These are phyloP conservation scores for Cygnus atratus DNA, from an alignment of 2,113 vertebrate species.

Conservation along the genomic window DNA sequence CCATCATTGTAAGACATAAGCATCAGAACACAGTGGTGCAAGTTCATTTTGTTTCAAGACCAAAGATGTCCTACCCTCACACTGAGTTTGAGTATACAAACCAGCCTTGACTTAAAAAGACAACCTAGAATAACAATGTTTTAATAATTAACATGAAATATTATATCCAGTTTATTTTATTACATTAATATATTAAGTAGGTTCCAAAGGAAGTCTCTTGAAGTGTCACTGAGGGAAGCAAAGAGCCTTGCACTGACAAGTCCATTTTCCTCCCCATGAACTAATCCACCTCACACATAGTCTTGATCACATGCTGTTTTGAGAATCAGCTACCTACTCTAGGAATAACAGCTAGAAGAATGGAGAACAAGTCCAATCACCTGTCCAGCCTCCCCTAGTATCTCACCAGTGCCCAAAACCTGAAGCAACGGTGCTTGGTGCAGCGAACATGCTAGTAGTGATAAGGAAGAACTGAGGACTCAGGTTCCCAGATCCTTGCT, in stretches of 20 bases:
- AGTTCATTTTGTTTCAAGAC: not conserved
- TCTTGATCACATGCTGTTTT: rapidly evolving
- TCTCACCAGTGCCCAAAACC: not conserved
- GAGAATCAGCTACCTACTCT: not conserved
- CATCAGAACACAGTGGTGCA: not conserved
- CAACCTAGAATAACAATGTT: not conserved
- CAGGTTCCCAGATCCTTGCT: not conserved
- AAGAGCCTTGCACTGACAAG: not conserved
- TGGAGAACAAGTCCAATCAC: not conserved
- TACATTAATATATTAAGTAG: not conserved
- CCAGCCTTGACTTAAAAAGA: not conserved
- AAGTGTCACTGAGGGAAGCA: not conserved
- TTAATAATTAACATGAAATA: not conserved
- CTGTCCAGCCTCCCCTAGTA: not conserved
- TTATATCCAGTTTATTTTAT: not conserved
- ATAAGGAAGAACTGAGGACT: rapidly evolving
- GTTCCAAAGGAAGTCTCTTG: not conserved
- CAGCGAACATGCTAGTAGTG: rapidly evolving
- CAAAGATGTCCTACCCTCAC: not conserved
- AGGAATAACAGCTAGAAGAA: not conserved
- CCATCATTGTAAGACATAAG: not conserved
- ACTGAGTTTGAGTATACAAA: not conserved
- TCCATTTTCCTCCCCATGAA: not conserved
- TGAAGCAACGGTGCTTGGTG: not conserved
- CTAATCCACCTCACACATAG: not conserved